Base-by-base conservation (phyloP, 2,797 vertebrate species). In the Tympanoctomys barrerae region DNA sequence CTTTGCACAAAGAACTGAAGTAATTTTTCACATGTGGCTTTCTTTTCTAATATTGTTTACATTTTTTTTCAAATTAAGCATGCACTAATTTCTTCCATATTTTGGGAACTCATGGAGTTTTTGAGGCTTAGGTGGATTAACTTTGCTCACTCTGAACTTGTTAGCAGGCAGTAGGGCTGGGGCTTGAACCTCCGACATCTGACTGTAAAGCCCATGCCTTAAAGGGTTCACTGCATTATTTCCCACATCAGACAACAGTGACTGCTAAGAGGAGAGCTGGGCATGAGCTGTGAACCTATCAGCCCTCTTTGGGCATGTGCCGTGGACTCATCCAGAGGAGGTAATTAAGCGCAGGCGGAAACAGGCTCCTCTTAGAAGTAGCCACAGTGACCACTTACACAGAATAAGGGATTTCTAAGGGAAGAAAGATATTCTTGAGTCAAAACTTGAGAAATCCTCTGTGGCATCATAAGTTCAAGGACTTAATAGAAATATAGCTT, bases 401-500 rank as follows among this genome's bases (percentile, higher is more conserved):
- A 52, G 52, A 57, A 92, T 19, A 75, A n/a, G 36, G 52, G 61
- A 87, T 82, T 64, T 85, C 5, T 46, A 90, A 85, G 33, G 85
- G 62, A 6, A 77, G 52, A 36, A 91, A 81, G 68, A 42, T 46
- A 75, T 86, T 57, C 82, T 46, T 85, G 54, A 77, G 64, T 73
- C 59, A 46, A 78, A 95, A 94, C 54, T 57, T 75, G 33, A 92
- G 97, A 87, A 94, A 81, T 78, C 36, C 39, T 59, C 71, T 21
- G 14, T 85, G 85, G 62, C 31, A 90, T 82, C 18, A 1, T 85
- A 84, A 93, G 54, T 86, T 94, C 46, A 90, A 97, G 52, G 86
- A 84, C 87, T 96, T 89, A 88, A 81, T 90, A 64, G 90, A 97
- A 94, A 94, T 49, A 86, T 0, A 26, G 61, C 80, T 81, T 96